phyloP scores from a whole-genome alignment of 2,888 invertebrate genomes.

The Morpho helenor region DNA sequence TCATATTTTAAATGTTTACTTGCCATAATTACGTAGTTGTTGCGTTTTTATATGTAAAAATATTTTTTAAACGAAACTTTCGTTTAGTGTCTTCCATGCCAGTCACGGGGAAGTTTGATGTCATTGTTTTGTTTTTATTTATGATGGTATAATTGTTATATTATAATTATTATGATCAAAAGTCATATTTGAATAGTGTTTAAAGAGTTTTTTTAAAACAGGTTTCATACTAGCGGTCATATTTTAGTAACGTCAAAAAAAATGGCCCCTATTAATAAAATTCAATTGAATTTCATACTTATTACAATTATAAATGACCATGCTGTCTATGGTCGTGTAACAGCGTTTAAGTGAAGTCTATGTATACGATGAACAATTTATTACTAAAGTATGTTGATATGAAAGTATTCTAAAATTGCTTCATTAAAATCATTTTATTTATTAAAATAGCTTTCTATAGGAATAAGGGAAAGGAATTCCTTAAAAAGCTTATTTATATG shows the following conservation, averaged over 20 bases:
- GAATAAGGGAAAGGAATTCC: no score
- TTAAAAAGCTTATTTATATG: no score
- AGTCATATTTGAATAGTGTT: slow-evolving; percentile 31
- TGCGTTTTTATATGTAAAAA: slow-evolving; percentile 41
- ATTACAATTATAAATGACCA: no score
- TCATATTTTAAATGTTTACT: slow-evolving; percentile 69
- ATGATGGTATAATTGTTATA: slow-evolving; percentile 65
- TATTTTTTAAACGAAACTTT: slow-evolving; percentile 20
- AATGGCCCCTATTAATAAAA: not conserved
- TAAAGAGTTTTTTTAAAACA: slow-evolving; percentile 21
- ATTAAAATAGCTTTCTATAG: no score
- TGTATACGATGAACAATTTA: no score
- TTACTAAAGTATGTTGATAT: no score
- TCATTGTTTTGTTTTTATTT: slow-evolving; percentile 69
- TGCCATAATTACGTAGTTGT: slow-evolving; percentile 71
- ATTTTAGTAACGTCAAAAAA: not conserved
- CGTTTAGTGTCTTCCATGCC: slow-evolving; percentile 60
- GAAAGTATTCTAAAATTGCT: no score
- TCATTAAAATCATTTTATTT: no score
- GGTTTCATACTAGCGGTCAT: slow-evolving; percentile 5
- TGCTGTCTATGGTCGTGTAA: no score
- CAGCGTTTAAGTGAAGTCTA: no score
- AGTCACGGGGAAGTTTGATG: slow-evolving; percentile 52
- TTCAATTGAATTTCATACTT: no score
- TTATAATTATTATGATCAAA: slow-evolving; percentile 32